A percentile compares a stretch with the other conserved stretches of the same genome.
phyloP scores from a whole-genome alignment of 2,113 vertebrate genomes.

The Haplotaxodon microlepis region DNA sequence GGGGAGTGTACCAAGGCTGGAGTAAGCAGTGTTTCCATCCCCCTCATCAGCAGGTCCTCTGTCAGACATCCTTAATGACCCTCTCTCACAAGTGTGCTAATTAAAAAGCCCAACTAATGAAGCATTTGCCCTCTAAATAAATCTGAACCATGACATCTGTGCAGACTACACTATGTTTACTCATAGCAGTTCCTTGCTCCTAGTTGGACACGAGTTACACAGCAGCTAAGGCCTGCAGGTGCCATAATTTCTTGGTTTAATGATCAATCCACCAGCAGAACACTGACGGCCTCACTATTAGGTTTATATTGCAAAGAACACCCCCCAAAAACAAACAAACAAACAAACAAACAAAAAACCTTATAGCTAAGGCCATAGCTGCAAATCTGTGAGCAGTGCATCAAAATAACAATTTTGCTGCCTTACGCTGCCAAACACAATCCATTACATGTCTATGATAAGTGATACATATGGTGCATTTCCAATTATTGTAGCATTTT shows the following conservation, averaged over 20 bases:
- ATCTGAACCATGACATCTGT: constrained; percentile 67
- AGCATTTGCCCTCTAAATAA: constrained; percentile 73
- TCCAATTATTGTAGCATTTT: constrained; percentile 1
- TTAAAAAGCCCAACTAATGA: constrained; percentile 75
- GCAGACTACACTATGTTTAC: constrained; percentile 59
- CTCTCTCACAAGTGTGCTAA: constrained; percentile 71
- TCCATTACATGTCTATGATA: constrained; percentile 30
- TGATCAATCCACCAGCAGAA: constrained; percentile 18
- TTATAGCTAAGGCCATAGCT: neutral
- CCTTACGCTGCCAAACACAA: constrained; percentile 34
- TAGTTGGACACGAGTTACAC: constrained; percentile 2
- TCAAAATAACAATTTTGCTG: constrained; percentile 7
- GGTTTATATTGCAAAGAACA: neutral
- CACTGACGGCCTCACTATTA: constrained; percentile 2
- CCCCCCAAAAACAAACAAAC: neutral
- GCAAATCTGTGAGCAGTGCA: neutral
- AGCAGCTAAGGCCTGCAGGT: constrained; percentile 32
- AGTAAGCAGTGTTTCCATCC: constrained; percentile 49
- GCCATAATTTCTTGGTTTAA: constrained; percentile 15
- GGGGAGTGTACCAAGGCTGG: neutral
- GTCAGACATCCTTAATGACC: constrained; percentile 74
- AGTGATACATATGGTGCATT: constrained; percentile 35
- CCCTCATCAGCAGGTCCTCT: constrained; percentile 66
- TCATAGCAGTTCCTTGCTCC: constrained; percentile 19
- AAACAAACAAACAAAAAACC: neutral